Conservation (phyloP, 2,113 vertebrate genomes). For the Dryoscopus gambensis region DNA sequence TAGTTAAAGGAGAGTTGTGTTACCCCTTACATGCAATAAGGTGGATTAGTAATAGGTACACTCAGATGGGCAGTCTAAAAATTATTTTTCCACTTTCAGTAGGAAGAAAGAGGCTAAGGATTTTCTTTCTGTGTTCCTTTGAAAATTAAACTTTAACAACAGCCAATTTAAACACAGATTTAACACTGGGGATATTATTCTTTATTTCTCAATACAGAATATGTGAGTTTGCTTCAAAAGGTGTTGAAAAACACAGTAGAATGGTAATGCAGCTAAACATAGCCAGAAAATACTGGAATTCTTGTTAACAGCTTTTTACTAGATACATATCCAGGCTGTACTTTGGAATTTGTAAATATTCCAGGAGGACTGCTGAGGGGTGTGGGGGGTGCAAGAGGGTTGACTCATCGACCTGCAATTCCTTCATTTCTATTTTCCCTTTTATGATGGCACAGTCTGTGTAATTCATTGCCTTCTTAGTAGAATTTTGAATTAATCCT, state of each 20-base stretch:
- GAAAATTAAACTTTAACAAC: not conserved
- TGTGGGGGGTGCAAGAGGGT: not conserved
- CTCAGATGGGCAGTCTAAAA: not conserved
- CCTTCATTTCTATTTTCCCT: not conserved
- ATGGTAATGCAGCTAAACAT: not conserved
- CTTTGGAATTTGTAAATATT: not conserved
- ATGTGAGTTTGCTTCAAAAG: not conserved
- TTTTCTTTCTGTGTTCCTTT: not conserved
- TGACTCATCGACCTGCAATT: not conserved
- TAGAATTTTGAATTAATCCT: not conserved
- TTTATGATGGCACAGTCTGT: not conserved
- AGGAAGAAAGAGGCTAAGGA: not conserved
- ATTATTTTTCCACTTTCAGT: not conserved
- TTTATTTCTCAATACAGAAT: not conserved
- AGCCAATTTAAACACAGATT: not conserved
- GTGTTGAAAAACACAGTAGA: not conserved
- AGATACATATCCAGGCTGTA: not conserved
- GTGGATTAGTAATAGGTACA: not conserved
- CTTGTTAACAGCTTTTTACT: not conserved
- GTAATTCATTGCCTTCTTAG: not conserved
- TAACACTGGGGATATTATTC: not conserved
- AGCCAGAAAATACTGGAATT: not conserved
- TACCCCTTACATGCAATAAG: not conserved
- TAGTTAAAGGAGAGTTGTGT: not conserved
- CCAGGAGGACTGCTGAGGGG: not conserved